Conservation (phyloP, 2,113 vertebrate genomes). For the Rutilus rutilus region DNA sequence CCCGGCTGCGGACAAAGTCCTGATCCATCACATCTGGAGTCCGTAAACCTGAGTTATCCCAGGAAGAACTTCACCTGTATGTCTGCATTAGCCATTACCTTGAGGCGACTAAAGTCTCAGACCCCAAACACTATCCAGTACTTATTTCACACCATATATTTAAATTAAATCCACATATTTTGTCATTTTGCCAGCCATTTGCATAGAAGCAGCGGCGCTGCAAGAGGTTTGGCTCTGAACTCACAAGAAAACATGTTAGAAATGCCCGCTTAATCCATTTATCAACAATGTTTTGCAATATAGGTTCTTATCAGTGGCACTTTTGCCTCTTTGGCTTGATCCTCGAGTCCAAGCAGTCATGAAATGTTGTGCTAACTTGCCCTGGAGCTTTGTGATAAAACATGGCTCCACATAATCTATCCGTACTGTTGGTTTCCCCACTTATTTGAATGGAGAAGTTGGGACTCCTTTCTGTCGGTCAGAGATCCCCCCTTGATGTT, state of each 20-base stretch:
- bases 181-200: neutral
- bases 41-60: slow-evolving; percentile 43
- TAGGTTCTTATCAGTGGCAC: slow-evolving; percentile 10
- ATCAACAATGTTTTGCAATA: neutral
- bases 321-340: slow-evolving; percentile 25
- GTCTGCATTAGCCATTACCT: slow-evolving; percentile 12
- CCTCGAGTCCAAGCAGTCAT: neutral
- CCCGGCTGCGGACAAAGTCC: slow-evolving; percentile 1
- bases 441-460: slow-evolving; percentile 60
- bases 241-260: neutral
- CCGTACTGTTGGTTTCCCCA: slow-evolving; percentile 38
- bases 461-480: slow-evolving; percentile 43
- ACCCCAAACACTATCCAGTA: neutral
- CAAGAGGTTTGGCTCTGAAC: neutral
- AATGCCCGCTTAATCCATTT: neutral
- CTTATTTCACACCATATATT: neutral
- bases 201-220: neutral
- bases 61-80: slow-evolving; percentile 35
- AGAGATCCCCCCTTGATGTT: slow-evolving; percentile 65
- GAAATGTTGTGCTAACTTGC: slow-evolving; percentile 43
- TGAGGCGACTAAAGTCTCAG: neutral
- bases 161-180: neutral
- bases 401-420: slow-evolving; percentile 25
- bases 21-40: slow-evolving; percentile 58
- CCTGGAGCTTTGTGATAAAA: slow-evolving; percentile 58